Conservation (phyloP, 1,140 invertebrate genomes). For the Leptinotarsa lineolata region DNA sequence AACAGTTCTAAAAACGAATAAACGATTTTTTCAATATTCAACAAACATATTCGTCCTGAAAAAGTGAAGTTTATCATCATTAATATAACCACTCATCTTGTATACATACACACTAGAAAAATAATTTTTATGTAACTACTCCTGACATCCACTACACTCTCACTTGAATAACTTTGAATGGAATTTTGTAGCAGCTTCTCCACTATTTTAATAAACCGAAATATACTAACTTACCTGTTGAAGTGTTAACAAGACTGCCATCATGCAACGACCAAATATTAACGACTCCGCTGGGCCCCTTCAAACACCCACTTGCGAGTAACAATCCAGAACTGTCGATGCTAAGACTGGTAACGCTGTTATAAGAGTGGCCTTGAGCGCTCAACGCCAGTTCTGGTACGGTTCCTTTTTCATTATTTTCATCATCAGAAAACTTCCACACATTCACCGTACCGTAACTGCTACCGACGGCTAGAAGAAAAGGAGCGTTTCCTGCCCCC, state of each 20-base stretch:
- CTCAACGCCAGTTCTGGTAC: constrained; percentile 53
- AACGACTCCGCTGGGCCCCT: constrained; percentile 61
- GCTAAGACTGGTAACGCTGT: constrained; percentile 60
- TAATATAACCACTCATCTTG: too few species aligned
- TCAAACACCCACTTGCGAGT: constrained; percentile 60
- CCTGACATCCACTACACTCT: too few species aligned
- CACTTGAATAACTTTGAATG: too few species aligned
- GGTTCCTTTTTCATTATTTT: constrained; percentile 44
- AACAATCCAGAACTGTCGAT: constrained; percentile 61
- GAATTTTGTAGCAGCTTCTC: too few species aligned
- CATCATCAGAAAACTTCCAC: constrained; percentile 59
- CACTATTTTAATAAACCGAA: too few species aligned
- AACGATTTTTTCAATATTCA: too few species aligned
- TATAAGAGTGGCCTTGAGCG: constrained; percentile 62
- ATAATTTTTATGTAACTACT: too few species aligned
- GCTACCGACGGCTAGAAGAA: constrained; percentile 59
- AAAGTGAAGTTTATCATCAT: too few species aligned
- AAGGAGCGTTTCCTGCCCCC: constrained; percentile 49
- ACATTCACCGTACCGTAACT: constrained; percentile 61
- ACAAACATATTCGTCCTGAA: too few species aligned
- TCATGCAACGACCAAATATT: constrained; percentile 70
- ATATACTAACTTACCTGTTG: constrained; percentile 55
- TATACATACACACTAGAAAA: too few species aligned
- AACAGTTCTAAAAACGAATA: too few species aligned
- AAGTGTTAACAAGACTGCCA: constrained; percentile 63